Evolutionary conservation across 2,888 invertebrate species (phyloP), one percentile per base, ranked within the genome.

Genomic region (Melinaea menophilus): DNA sequence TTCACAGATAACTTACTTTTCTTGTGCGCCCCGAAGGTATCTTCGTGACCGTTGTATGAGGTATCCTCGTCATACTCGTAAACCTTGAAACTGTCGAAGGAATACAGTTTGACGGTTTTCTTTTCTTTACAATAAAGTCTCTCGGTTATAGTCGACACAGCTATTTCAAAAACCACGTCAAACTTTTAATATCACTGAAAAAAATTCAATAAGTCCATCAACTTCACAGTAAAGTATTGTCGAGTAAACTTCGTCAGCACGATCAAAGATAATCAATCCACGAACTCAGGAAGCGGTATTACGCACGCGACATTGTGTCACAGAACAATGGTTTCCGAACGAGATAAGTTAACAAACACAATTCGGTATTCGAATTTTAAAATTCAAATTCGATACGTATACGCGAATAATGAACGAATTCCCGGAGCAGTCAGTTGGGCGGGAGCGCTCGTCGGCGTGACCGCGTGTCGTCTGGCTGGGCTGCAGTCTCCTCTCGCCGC

Each of bases 81-180:
- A 71, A 84, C 88, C 81, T 90, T 88, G 79, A 90, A 90, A 81
- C 85, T 90, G 74, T 90, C 90, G 80, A 90, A 88, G 80, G 90
- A 90, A 90, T 90, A 90, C 90, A 90, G 90, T 85, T 89, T 90
- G 90, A 73, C 84, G 84, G 80, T 79, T 86, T 86, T 80, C 72
- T 68, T 73, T 63, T 71, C 65, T 68, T 62, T 72, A 65, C 71
- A 73, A 72, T 71, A 73, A 76, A 75, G 71, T 51, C 12, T n/a
- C 34, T 47, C 41, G 11, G 7, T 31, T 51, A 51, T 51, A 31
- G 31, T 51, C 22, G n/a, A 31, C 22, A 31, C 51, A 31, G 11
- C 5, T 31, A 22, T 51, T 51, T 4, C 22, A 31, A 11, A 51
- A 31, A 51, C 5, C 51, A 31, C 31, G n/a, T 31, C 51, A 51